phyloP scores from a whole-genome alignment of 2,797 vertebrate species.

The Picus viridis region DNA sequence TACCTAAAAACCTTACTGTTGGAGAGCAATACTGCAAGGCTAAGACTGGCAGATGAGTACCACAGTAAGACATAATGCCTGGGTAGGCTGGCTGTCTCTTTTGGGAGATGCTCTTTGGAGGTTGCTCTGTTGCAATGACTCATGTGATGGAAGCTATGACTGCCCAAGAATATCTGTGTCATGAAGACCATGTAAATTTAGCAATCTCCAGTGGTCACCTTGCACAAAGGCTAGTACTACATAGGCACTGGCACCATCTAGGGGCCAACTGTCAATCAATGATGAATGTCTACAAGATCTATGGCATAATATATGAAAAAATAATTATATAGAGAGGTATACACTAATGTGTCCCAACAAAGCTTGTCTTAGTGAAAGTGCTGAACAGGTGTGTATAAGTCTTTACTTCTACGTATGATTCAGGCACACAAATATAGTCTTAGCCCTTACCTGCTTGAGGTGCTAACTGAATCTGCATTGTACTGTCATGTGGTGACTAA shows the following conservation, averaged over 20 bases:
- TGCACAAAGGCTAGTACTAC: background rate
- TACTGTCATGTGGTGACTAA: background rate
- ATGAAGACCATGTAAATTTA: background rate
- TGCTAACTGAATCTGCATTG: background rate
- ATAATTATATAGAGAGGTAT: background rate
- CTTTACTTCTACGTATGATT: background rate
- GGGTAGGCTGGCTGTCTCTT: background rate
- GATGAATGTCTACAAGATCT: background rate
- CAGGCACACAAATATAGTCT: background rate
- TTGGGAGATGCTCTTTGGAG: background rate
- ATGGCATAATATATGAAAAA: background rate
- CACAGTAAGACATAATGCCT: background rate
- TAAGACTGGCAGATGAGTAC: background rate
- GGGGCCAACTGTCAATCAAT: background rate
- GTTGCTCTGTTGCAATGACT: background rate
- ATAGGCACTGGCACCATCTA: background rate
- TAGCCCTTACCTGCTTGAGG: background rate
- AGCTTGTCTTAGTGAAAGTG: background rate
- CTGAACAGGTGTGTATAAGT: background rate
- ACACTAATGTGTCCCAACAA: background rate
- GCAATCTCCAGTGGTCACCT: background rate
- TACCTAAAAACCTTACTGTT: background rate
- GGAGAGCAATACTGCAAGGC: background rate
- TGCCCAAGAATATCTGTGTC: background rate
- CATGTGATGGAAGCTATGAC: background rate